Evolutionary conservation across 2,797 vertebrate species (phyloP).

Genomic region (Gallinago nigripennis): DNA sequence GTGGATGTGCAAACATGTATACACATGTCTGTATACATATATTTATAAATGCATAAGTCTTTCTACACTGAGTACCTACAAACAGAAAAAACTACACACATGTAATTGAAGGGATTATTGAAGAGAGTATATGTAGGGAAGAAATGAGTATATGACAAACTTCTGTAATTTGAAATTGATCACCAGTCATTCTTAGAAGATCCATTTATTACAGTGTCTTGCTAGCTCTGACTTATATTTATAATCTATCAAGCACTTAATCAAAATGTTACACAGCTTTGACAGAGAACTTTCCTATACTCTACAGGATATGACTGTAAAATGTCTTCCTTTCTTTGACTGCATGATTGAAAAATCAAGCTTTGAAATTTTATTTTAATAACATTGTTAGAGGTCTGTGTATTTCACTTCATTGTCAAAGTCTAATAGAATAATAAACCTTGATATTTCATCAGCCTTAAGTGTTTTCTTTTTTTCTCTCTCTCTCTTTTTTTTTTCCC

Average conservation of each 20-base stretch:
- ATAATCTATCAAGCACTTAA: constrained; percentile 32
- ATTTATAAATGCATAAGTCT: neutral
- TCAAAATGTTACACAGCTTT: constrained; percentile 35
- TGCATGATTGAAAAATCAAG: constrained; percentile 52
- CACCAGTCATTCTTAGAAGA: constrained; percentile 36
- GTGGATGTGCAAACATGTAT: neutral
- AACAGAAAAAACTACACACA: neutral
- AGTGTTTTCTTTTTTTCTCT: constrained; percentile 36
- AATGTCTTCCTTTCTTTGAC: constrained; percentile 47
- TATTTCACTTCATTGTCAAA: constrained; percentile 61
- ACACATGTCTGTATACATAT: too few relatives aligned
- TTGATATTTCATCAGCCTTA: constrained; percentile 59
- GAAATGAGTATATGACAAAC: neutral
- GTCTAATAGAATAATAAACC: constrained; percentile 60
- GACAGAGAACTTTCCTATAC: constrained; percentile 39
- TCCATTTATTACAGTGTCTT: constrained; percentile 47
- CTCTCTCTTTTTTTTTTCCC: neutral
- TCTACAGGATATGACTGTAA: constrained; percentile 29
- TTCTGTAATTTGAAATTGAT: constrained; percentile 43
- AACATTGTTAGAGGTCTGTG: constrained; percentile 22
- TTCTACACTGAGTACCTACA: neutral
- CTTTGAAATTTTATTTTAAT: constrained; percentile 66
- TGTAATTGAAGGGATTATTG: neutral
- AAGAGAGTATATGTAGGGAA: neutral
- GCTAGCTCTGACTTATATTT: constrained; percentile 31